Conservation (phyloP, 2,113 vertebrate species). For the Tupaia chinensis region DNA sequence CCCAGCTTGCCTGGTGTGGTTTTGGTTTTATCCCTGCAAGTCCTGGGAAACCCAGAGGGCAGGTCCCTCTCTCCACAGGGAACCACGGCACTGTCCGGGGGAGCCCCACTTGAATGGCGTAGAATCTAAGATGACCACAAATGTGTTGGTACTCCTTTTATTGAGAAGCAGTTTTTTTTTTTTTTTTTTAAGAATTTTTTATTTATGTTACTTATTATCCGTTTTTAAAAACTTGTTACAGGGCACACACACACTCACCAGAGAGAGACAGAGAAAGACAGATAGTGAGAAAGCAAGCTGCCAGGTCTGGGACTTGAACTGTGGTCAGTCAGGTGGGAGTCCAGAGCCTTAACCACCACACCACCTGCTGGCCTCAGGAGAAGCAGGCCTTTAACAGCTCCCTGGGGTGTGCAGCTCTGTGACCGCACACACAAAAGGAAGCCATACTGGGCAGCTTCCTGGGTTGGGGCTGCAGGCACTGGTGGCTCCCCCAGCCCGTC, state of each 20-base stretch:
- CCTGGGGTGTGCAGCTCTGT: not conserved
- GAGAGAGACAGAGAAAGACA: too few species aligned
- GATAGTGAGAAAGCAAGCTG: too few species aligned
- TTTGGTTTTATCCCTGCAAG: not conserved
- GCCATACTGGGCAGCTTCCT: not conserved
- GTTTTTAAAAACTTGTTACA: too few species aligned
- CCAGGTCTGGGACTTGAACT: too few species aligned
- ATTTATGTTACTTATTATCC: too few species aligned
- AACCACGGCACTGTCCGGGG: too few species aligned
- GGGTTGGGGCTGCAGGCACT: not conserved
- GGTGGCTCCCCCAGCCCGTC: not conserved
- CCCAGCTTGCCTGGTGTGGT: not conserved
- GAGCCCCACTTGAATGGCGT: not conserved
- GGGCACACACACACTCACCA: too few species aligned
- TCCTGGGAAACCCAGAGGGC: not conserved
- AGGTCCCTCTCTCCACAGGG: not conserved
- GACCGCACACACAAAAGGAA: not conserved
- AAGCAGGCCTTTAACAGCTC: too few species aligned
- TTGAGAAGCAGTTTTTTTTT: not conserved
- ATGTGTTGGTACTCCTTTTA: not conserved
- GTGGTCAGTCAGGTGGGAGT: too few species aligned
- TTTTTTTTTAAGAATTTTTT: too few species aligned
- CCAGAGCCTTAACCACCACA: too few species aligned
- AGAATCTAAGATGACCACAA: not conserved
- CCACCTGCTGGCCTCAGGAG: too few species aligned